Evolutionary conservation across 2,888 invertebrate genomes (phyloP).

Genomic region (Acleris cristana): DNA sequence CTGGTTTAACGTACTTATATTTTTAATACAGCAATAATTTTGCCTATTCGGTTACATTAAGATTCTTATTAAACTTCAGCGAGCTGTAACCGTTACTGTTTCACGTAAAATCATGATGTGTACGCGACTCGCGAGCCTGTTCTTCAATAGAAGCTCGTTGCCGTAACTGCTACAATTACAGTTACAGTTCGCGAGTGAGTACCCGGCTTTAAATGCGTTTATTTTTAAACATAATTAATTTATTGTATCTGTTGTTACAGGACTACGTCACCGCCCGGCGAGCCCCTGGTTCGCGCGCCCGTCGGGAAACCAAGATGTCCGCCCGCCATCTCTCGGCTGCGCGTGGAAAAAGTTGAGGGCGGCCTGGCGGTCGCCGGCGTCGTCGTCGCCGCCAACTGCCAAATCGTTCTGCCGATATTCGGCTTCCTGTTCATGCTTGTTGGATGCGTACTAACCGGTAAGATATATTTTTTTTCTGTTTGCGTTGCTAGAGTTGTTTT

Average conservation of each 20-base stretch:
- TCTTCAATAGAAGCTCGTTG: too few species aligned
- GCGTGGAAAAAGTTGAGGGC: constrained; percentile 90
- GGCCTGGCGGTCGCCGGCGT: constrained; percentile 90
- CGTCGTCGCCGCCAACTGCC: constrained; percentile 90
- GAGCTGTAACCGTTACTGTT: too few species aligned
- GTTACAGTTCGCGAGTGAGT: too few species aligned
- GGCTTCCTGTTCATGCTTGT: constrained; percentile 90
- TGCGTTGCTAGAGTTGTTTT: neutral
- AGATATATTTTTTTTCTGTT: constrained; percentile 41
- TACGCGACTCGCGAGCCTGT: too few species aligned
- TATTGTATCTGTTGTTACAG: constrained; percentile 53
- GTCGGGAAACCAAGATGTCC: constrained; percentile 84
- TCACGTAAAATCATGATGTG: too few species aligned
- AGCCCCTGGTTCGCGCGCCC: constrained; percentile 84
- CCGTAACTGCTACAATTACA: too few species aligned
- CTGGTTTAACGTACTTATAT: too few species aligned
- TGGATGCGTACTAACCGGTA: constrained; percentile 90
- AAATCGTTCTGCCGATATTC: constrained; percentile 90
- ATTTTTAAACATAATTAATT: neutral
- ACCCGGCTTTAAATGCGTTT: neutral
- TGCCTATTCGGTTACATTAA: too few species aligned
- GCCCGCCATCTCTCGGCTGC: constrained; percentile 86
- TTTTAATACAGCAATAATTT: too few species aligned
- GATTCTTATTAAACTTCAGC: too few species aligned
- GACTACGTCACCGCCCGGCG: constrained; percentile 82